phyloP scores from a whole-genome alignment of 2,797 vertebrate species.

The Chelmon rostratus region DNA sequence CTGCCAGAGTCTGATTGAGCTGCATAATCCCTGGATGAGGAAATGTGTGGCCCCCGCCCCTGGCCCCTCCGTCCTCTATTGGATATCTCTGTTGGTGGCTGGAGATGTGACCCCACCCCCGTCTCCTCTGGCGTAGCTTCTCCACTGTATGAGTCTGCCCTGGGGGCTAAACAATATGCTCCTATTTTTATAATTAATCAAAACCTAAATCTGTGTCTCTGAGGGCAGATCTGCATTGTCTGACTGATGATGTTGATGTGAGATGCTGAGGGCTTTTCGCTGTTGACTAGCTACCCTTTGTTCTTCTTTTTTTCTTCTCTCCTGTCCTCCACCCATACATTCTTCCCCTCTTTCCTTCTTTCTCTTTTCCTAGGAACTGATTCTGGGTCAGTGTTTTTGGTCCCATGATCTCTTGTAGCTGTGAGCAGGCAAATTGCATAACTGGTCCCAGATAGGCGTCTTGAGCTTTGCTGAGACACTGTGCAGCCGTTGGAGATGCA shows the following conservation, averaged over 20 bases:
- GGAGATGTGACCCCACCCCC: conserved; percentile 76
- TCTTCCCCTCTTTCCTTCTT: background rate
- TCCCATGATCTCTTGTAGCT: background rate
- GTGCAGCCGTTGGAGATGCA: conserved; percentile 64
- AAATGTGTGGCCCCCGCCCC: conserved; percentile 59
- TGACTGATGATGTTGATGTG: conserved; percentile 23
- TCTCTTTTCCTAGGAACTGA: conserved; percentile 2
- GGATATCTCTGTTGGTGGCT: conserved; percentile 61
- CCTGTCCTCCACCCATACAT: background rate
- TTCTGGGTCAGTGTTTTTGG: conserved; percentile 30
- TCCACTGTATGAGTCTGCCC: conserved; percentile 88
- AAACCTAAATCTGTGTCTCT: conserved; percentile 65
- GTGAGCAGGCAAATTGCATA: conserved; percentile 24
- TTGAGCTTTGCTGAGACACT: conserved; percentile 14
- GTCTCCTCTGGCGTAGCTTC: conserved; percentile 80
- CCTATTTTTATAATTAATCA: conserved; percentile 80
- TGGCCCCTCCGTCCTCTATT: conserved; percentile 50
- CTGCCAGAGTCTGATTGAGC: conserved; percentile 83
- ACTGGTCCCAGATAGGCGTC: conserved; percentile 23
- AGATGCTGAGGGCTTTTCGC: conserved; percentile 3
- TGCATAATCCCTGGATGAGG: conserved; percentile 81
- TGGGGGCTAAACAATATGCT: conserved; percentile 86
- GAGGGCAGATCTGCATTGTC: conserved; percentile 32
- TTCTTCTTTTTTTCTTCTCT: background rate
- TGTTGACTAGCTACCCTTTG: background rate